Evolutionary conservation across 1,140 invertebrate genomes (phyloP).

Genomic region (Ceratina calcarata): DNA sequence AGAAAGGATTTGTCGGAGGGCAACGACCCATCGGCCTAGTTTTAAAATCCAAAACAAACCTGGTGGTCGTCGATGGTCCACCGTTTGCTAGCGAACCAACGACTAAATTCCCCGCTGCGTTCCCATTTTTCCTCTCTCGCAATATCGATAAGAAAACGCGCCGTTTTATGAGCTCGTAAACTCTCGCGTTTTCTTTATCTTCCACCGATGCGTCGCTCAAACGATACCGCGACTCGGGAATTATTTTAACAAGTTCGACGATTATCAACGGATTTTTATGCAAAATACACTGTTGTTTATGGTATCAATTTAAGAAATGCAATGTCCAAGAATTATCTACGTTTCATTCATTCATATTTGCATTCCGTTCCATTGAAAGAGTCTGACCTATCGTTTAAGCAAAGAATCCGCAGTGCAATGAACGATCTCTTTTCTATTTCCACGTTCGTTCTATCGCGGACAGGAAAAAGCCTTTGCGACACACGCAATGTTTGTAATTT

Average conservation of each 20-base stretch:
- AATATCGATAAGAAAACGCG: conserved; percentile 2
- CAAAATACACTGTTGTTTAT: too few relatives aligned
- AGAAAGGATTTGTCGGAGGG: conserved; percentile 23
- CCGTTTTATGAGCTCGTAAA: conserved; percentile 70
- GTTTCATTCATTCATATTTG: too few relatives aligned
- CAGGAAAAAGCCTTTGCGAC: too few relatives aligned
- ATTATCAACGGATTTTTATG: too few relatives aligned
- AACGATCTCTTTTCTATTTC: too few relatives aligned
- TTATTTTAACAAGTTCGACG: background rate
- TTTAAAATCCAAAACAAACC: conserved; percentile 77
- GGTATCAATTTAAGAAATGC: too few relatives aligned
- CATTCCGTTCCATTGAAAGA: too few relatives aligned
- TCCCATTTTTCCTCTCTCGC: background rate
- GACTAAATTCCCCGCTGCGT: background rate
- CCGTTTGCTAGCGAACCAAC: background rate
- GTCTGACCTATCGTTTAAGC: too few relatives aligned
- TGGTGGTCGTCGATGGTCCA: conserved; percentile 34
- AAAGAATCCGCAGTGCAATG: too few relatives aligned
- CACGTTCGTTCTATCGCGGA: too few relatives aligned
- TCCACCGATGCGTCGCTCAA: conserved; percentile 49
- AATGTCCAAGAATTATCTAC: too few relatives aligned
- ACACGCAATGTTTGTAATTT: too few relatives aligned
- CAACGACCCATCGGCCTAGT: conserved; percentile 75
- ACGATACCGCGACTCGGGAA: conserved; percentile 29
- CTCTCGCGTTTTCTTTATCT: conserved; percentile 67